Conservation (phyloP, 2,797 vertebrate genomes). For the Fratercula arctica region DNA sequence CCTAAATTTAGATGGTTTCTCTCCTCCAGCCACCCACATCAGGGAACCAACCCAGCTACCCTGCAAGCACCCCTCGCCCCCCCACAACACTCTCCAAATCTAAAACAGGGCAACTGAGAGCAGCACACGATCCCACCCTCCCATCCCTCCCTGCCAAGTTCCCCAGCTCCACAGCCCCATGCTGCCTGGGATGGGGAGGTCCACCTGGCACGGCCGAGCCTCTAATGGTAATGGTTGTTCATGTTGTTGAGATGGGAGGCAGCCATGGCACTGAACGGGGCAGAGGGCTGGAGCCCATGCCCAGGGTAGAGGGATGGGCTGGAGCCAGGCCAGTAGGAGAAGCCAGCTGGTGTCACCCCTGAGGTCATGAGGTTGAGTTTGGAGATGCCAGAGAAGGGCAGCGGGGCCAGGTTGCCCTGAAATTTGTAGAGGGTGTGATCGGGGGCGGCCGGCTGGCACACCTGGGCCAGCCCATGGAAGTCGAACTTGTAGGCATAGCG, state of each 20-base stretch:
- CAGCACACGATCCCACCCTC: not conserved
- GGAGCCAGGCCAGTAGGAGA: constrained; percentile 95
- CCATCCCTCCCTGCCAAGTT: not conserved
- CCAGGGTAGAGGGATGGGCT: constrained; percentile 87
- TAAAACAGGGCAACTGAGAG: not conserved
- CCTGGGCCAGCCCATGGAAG: constrained; percentile 95
- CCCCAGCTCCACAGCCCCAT: not conserved
- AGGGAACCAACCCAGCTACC: not conserved
- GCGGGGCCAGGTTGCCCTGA: constrained; percentile 90
- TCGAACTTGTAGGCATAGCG: constrained; percentile 98
- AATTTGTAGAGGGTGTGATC: constrained; percentile 91
- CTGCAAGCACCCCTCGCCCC: not conserved
- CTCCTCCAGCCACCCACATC: not conserved
- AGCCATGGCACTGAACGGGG: constrained; percentile 82
- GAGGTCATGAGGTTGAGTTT: constrained; percentile 95
- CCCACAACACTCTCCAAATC: not conserved
- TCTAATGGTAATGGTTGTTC: constrained; percentile 92
- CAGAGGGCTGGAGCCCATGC: constrained; percentile 87
- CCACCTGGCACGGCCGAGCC: not conserved
- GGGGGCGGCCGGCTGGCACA: constrained; percentile 90
- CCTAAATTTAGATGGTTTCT: not conserved
- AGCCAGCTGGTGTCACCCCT: constrained; percentile 87
- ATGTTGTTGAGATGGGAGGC: constrained; percentile 89
- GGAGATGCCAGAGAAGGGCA: constrained; percentile 94
- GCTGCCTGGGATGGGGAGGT: not conserved